These are phyloP conservation scores for Polydrusus tereticollis DNA, from an alignment of 2,888 invertebrate species.

Conservation along the genomic window DNA sequence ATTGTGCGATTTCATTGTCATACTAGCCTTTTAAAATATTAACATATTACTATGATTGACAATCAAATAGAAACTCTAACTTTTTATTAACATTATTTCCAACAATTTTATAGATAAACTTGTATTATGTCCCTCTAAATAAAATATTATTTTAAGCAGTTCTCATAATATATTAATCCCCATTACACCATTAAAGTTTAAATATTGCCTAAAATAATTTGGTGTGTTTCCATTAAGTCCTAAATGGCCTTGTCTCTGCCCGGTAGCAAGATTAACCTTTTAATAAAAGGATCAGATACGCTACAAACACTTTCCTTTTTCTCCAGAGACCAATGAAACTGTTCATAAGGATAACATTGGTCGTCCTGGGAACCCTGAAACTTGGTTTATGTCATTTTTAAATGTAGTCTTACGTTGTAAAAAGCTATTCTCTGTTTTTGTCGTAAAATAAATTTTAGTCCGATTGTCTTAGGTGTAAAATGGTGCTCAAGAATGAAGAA, in stretches of 20 bases:
- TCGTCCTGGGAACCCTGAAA: background rate
- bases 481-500: too few relatives aligned
- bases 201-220: background rate
- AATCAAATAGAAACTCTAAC: too few relatives aligned
- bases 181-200: background rate
- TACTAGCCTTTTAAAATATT: too few relatives aligned
- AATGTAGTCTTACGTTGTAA: background rate
- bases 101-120: too few relatives aligned
- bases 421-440: background rate
- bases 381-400: background rate
- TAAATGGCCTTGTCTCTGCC: background rate
- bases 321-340: background rate
- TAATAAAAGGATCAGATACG: conserved; percentile 2
- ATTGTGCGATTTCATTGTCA: too few relatives aligned
- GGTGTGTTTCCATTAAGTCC: background rate
- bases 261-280: conserved; percentile 7
- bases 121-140: too few relatives aligned
- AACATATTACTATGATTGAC: too few relatives aligned
- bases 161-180: background rate
- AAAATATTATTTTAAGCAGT: too few relatives aligned
- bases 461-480: too few relatives aligned
- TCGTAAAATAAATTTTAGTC: too few relatives aligned
- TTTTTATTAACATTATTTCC: too few relatives aligned
- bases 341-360: background rate
- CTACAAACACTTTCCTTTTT: background rate